Conservation (phyloP, 1,140 invertebrate species). For the Drosophila lacertosa region DNA sequence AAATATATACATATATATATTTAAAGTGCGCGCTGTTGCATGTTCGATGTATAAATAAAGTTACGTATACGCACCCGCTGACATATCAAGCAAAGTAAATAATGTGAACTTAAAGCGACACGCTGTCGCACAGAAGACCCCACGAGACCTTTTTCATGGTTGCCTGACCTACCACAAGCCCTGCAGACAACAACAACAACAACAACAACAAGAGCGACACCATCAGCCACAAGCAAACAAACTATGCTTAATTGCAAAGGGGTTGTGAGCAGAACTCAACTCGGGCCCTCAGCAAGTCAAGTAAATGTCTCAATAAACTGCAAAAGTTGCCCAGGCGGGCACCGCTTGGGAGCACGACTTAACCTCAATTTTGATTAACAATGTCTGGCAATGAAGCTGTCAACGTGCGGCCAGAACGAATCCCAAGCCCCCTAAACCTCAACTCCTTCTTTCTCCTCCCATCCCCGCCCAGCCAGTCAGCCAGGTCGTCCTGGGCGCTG, state of each 20-base stretch:
- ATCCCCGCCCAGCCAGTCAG: not conserved
- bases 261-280: slow-evolving; percentile 26
- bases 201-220: not conserved
- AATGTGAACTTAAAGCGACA: slow-evolving; percentile 25
- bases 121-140: not conserved
- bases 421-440: slow-evolving; percentile 1
- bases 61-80: slow-evolving; percentile 39
- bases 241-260: slow-evolving; percentile 64
- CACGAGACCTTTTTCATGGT: slow-evolving; percentile 16
- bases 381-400: slow-evolving; percentile 79
- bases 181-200: slow-evolving; percentile 10
- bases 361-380: slow-evolving; percentile 82
- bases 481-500: slow-evolving; percentile 10
- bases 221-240: slow-evolving; percentile 40
- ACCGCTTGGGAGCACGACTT: slow-evolving; percentile 63
- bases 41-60: slow-evolving; percentile 50
- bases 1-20: not conserved
- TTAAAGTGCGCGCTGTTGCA: slow-evolving; percentile 31
- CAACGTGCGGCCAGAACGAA: slow-evolving; percentile 56
- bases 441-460: not conserved
- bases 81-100: slow-evolving; percentile 4
- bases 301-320: slow-evolving; percentile 74
- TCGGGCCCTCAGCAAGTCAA: slow-evolving; percentile 42
- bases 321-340: slow-evolving; percentile 45
- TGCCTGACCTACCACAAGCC: slow-evolving; percentile 47